phyloP scores from a whole-genome alignment of 2,888 invertebrate genomes.

The Aspidiotus rigidus region DNA sequence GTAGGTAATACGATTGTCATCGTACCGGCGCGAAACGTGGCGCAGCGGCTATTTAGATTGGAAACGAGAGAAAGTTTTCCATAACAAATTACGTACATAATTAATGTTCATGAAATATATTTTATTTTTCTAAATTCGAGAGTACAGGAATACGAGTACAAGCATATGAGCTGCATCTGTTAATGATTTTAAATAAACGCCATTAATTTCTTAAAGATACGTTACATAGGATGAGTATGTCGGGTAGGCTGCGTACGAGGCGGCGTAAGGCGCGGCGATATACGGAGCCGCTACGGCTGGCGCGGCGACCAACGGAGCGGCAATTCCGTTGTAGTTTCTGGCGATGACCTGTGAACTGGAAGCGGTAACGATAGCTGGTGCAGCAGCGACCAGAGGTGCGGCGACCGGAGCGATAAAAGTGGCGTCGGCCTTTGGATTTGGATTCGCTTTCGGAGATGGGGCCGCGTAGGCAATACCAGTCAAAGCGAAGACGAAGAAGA shows the following conservation, averaged over 20 bases:
- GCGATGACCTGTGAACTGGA: constrained; percentile 55
- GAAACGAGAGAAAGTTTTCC: too few species aligned
- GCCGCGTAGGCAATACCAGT: constrained; percentile 21
- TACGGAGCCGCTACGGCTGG: constrained; percentile 41
- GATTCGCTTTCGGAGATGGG: constrained; percentile 25
- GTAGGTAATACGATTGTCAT: too few species aligned
- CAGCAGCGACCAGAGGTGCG: constrained; percentile 36
- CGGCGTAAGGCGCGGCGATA: constrained; percentile 46
- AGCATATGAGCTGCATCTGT: too few species aligned
- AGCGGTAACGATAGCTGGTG: constrained; percentile 54
- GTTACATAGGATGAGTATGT: constrained; percentile 20
- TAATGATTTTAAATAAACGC: too few species aligned
- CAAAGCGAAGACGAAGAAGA: constrained; percentile 26
- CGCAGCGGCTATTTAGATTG: too few species aligned
- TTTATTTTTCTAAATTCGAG: too few species aligned
- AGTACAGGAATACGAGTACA: too few species aligned
- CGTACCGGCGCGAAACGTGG: too few species aligned
- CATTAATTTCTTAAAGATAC: too few species aligned
- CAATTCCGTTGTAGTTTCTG: constrained; percentile 45
- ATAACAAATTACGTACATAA: too few species aligned
- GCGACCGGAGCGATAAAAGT: constrained; percentile 25
- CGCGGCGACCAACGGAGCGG: constrained; percentile 45
- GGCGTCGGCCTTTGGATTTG: constrained; percentile 26
- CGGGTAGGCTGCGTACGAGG: constrained; percentile 37
- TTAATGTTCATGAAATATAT: too few species aligned